Evolutionary conservation across 1,140 invertebrate genomes (phyloP).

Genomic region (Drosophila simulans): DNA sequence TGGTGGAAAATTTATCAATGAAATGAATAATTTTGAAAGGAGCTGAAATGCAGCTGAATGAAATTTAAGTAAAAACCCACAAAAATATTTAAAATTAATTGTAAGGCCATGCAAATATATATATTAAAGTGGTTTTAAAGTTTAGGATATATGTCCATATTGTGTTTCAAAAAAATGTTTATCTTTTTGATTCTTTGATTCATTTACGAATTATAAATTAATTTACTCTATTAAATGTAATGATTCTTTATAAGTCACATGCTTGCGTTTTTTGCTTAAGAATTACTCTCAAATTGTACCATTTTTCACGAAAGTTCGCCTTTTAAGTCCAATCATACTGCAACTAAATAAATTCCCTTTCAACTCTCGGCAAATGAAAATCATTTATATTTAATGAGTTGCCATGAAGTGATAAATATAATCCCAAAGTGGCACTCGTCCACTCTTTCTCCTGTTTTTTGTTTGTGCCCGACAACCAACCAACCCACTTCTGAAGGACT

Average conservation of each 20-base stretch:
- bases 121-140: too few relatives aligned
- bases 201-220: too few relatives aligned
- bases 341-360: constrained; percentile 23
- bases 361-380: constrained; percentile 36
- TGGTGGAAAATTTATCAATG: constrained; percentile 17
- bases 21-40: neutral
- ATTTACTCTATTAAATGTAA: too few relatives aligned
- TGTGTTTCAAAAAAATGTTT: too few relatives aligned
- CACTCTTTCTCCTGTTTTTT: constrained; percentile 19
- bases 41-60: too few relatives aligned
- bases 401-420: constrained; percentile 51
- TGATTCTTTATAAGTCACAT: too few relatives aligned
- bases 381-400: constrained; percentile 51
- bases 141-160: too few relatives aligned
- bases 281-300: constrained; percentile 5
- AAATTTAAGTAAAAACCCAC: too few relatives aligned
- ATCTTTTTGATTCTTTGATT: too few relatives aligned
- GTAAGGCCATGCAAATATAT: too few relatives aligned
- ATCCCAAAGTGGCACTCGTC: constrained; percentile 27
- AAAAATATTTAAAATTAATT: too few relatives aligned
- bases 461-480: neutral
- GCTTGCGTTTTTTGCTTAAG: neutral
- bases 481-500: constrained; percentile 30
- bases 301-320: neutral
- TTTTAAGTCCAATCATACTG: neutral